phyloP scores from a whole-genome alignment of 2,888 invertebrate genomes.

The Calameuta filiformis region DNA sequence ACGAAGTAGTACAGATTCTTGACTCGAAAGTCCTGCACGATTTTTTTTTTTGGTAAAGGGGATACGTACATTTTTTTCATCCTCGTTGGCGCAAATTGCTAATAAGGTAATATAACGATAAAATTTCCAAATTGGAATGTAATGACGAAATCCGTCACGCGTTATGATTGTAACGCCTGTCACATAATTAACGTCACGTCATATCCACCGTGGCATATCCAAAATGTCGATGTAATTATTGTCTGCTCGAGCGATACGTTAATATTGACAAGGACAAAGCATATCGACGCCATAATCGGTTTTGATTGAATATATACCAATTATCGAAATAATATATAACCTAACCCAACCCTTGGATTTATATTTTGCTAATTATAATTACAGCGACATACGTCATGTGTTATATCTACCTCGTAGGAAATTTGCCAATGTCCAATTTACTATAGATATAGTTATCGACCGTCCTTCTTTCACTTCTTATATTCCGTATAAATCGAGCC shows the following conservation, averaged over 20 bases:
- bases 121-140: too few species aligned
- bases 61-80: neutral
- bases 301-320: constrained; percentile 36
- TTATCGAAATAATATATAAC: constrained; percentile 11
- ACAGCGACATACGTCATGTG: neutral
- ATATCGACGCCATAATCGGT: constrained; percentile 28
- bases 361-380: neutral
- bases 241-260: constrained; percentile 21
- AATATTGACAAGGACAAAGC: constrained; percentile 37
- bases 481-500: neutral
- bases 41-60: neutral
- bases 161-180: constrained; percentile 16
- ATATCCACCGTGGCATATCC: constrained; percentile 31
- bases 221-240: constrained; percentile 50
- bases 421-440: neutral
- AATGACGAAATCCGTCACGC: neutral
- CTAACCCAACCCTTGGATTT: neutral
- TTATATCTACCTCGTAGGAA: neutral
- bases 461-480: neutral
- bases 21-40: neutral
- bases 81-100: neutral
- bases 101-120: neutral
- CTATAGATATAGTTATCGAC: neutral
- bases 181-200: constrained; percentile 22
- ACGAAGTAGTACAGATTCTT: neutral